phyloP scores from a whole-genome alignment of 2,888 invertebrate species.

The Argyresthia goedartella region DNA sequence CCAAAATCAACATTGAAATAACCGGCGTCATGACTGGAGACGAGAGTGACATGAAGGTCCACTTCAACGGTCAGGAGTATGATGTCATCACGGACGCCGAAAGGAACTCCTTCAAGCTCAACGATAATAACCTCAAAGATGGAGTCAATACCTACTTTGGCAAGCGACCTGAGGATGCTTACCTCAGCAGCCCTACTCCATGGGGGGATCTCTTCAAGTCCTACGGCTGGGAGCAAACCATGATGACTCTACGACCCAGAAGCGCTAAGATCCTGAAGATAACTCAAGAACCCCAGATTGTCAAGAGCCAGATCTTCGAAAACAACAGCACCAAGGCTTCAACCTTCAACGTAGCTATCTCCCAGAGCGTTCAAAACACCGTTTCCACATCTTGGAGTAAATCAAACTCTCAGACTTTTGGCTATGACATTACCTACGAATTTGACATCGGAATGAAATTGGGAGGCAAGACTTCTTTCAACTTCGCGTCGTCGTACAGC shows the following conservation, averaged over 20 bases:
- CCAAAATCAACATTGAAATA: constrained; percentile 22
- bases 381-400: constrained; percentile 21
- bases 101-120: constrained; percentile 20
- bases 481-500: constrained; percentile 14
- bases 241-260: constrained; percentile 21
- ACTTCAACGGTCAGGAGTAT: constrained; percentile 1
- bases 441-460: constrained; percentile 14
- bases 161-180: constrained; percentile 20
- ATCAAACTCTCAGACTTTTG: constrained; percentile 14
- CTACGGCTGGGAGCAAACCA: constrained; percentile 27
- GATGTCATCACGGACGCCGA: neutral
- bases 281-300: constrained; percentile 14
- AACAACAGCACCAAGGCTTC: constrained; percentile 18
- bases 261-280: constrained; percentile 16
- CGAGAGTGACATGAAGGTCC: constrained; percentile 13
- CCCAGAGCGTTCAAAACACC: constrained; percentile 19
- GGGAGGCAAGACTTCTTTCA: constrained; percentile 12
- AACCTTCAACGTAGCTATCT: constrained; percentile 19
- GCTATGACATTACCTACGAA: constrained; percentile 18
- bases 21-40: constrained; percentile 11
- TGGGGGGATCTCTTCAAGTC: constrained; percentile 31
- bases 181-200: constrained; percentile 28
- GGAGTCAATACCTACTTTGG: constrained; percentile 21
- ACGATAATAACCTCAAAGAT: constrained; percentile 22
- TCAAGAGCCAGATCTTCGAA: constrained; percentile 16